Evolutionary conservation across 1,140 invertebrate genomes (phyloP), one percentile per base, ranked within the genome.

Genomic region (Sycophila sp.): DNA sequence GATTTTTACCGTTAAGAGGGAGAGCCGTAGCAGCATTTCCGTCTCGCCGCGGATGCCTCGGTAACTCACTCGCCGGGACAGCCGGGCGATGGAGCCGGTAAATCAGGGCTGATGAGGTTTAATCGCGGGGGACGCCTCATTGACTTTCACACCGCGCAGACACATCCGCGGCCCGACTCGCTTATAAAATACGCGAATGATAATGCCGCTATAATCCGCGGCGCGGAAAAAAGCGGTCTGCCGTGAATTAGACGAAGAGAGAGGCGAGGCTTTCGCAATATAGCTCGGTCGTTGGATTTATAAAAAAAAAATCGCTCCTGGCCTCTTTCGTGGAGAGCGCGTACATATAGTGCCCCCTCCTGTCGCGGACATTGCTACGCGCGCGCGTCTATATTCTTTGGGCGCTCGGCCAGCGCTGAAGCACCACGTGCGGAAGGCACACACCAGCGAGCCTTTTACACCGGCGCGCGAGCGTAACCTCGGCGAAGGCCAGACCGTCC

Each of bases 231-330:
- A 73, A 70, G 60, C 36, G 30, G 63, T 65, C 36, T 62, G 62
- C 72, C 69, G 69, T 74, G 64, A 74, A 74, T 74, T 70, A 73
- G 42, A n/a, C n/a, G n/a, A n/a, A 73, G 58, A 69, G 15, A 65
- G 55, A 63, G n/a, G 8, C 40, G 45, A 19, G 40, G 30, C 49
- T 71, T 71, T 56, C 69, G 51, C 40, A 64, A 64, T 64, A 56
- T 19, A 28, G 28, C 59, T 32, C 24, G 22, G 19, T 36, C 40
- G 22, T 13, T 13, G 30, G 58, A 42, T 17, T 38, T 19, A 53
- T 47, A 64, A 58, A 63, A 69, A 63, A n/a, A 53, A 53, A n/a
- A n/a, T n/a, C n/a, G 45, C 58, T 60, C 45, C 58, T 40, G n/a
- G n/a, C n/a, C n/a, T n/a, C n/a, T n/a, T n/a, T n/a, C n/a, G n/a